Conservation (phyloP, 2,113 vertebrate species). For the Gasterosteus nipponicus region DNA sequence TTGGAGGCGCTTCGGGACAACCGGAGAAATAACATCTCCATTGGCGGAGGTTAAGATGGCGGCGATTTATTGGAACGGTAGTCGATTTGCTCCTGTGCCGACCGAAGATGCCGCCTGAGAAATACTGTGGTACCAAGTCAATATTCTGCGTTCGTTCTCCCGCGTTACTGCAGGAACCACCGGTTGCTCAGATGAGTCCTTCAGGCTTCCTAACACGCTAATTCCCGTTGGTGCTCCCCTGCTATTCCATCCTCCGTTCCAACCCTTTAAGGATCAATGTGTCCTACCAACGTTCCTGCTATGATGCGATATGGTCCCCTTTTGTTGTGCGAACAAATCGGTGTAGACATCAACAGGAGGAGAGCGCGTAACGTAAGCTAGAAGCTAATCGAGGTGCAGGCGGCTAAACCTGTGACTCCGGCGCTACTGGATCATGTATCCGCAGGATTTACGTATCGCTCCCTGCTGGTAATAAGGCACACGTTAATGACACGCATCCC, state of each 20-base stretch:
- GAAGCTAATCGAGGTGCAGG: background rate
- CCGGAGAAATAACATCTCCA: background rate
- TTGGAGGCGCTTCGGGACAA: background rate
- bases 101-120: background rate
- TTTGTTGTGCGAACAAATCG: background rate
- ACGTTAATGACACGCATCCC: background rate
- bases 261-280: background rate
- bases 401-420: background rate
- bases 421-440: background rate
- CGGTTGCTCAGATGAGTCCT: too few relatives aligned
- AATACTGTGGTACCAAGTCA: background rate
- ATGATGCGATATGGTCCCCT: background rate
- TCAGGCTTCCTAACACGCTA: too few relatives aligned
- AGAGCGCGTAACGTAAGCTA: background rate
- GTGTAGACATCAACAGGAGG: background rate
- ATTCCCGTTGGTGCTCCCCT: background rate
- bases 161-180: background rate
- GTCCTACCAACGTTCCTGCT: background rate
- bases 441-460: background rate
- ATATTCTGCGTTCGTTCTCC: background rate
- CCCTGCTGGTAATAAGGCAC: background rate
- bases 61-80: constrained; percentile 54
- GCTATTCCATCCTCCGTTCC: background rate
- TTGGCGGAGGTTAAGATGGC: constrained; percentile 30
- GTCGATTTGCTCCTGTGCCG: background rate